A percentile compares a stretch with the other conserved stretches of the same genome.
Evolutionary conservation across 2,113 vertebrate genomes (phyloP).

Genomic region (Pandion haliaetus): DNA sequence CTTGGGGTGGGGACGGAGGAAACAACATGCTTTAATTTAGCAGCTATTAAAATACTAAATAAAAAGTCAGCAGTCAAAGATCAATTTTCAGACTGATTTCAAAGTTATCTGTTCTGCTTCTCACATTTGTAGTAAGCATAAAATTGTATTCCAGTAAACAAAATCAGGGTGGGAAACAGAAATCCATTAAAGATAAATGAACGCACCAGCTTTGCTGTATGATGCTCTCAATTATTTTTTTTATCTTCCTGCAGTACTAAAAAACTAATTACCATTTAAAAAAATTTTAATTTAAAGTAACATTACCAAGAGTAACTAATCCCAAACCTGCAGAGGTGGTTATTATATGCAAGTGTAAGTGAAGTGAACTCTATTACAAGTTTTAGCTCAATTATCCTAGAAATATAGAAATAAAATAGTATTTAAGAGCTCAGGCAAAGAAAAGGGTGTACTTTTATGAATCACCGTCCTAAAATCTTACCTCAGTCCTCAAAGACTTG

Average conservation of each 20-base stretch:
- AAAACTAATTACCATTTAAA: neutral
- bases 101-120: neutral
- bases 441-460: neutral
- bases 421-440: neutral
- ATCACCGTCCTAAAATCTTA: neutral
- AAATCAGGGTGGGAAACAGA: neutral
- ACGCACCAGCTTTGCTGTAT: neutral
- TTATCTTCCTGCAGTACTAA: neutral
- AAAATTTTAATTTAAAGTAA: neutral
- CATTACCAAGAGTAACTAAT: neutral
- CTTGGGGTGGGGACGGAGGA: accelerated
- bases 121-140: neutral
- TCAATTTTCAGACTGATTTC: neutral
- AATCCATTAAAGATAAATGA: neutral
- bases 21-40: neutral
- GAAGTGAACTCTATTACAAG: neutral
- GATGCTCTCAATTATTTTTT: neutral
- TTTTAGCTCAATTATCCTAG: neutral
- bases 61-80: neutral
- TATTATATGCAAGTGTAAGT: neutral
- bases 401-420: neutral
- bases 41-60: neutral
- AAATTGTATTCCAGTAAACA: neutral
- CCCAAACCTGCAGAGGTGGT: neutral
- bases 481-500: neutral